phyloP scores from a whole-genome alignment of 1,140 invertebrate species.

The Cydia fagiglandana region DNA sequence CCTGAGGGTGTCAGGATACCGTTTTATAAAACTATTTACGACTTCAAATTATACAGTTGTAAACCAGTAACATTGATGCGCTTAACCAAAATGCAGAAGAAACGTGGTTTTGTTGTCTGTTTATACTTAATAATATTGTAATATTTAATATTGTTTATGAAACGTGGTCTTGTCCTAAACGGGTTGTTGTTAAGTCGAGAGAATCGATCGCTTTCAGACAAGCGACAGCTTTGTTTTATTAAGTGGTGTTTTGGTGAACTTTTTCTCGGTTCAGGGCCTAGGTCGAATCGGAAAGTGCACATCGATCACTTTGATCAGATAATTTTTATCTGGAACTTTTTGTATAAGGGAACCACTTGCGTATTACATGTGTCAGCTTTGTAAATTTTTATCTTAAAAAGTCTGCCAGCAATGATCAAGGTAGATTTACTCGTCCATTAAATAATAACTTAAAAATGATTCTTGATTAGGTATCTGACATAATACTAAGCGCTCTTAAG shows the following conservation, averaged over 20 bases:
- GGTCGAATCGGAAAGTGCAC: slow-evolving; percentile 7
- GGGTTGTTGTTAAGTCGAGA: background rate
- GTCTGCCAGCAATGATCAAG: background rate
- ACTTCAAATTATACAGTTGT: no score
- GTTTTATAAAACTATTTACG: no score
- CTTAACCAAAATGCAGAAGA: no score
- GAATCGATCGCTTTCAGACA: slow-evolving; percentile 2
- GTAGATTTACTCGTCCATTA: background rate
- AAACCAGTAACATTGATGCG: no score
- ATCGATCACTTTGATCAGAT: slow-evolving; percentile 15
- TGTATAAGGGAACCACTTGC: background rate
- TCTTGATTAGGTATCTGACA: no score
- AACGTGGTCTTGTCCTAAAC: background rate
- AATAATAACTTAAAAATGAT: background rate
- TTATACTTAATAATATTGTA: no score
- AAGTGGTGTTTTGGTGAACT: background rate
- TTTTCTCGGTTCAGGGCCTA: slow-evolving; percentile 10
- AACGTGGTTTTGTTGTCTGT: no score
- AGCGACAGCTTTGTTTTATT: background rate
- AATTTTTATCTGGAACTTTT: slow-evolving; percentile 3
- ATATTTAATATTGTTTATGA: background rate
- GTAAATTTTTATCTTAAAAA: background rate
- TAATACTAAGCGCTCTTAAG: no score
- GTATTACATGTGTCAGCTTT: slow-evolving; percentile 12
- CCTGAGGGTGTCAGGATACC: no score